phyloP scores from a whole-genome alignment of 1,140 invertebrate genomes.

The Eurytemora carolleeae region DNA sequence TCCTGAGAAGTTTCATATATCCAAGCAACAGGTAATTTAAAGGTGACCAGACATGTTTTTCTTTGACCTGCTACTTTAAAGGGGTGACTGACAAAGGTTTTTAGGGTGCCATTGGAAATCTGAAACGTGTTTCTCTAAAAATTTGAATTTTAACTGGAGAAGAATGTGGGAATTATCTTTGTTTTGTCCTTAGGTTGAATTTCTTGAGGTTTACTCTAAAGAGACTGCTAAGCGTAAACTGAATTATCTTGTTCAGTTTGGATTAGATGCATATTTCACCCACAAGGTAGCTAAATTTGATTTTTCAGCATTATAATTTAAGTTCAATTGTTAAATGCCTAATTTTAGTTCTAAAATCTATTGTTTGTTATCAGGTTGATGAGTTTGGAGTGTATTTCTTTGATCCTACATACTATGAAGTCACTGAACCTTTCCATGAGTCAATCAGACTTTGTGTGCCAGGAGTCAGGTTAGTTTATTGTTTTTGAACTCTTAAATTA shows the following conservation, averaged over 20 bases:
- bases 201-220: background rate
- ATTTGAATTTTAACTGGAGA: too few species aligned
- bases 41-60: too few species aligned
- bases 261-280: conserved; percentile 4
- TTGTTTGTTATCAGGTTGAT: conserved; percentile 2
- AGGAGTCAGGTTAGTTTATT: background rate
- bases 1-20: conserved; percentile 6
- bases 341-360: too few species aligned
- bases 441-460: background rate
- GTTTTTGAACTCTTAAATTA: too few species aligned
- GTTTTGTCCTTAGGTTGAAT: background rate
- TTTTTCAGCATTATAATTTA: too few species aligned
- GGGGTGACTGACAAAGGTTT: too few species aligned
- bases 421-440: conserved; percentile 9
- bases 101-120: too few species aligned
- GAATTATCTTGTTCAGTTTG: conserved; percentile 2
- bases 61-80: too few species aligned
- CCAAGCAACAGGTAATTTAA: too few species aligned
- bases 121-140: too few species aligned
- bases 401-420: conserved; percentile 8
- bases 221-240: background rate
- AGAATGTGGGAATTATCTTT: too few species aligned
- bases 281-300: conserved; percentile 7
- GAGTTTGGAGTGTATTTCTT: conserved; percentile 12
- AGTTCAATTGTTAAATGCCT: too few species aligned